A percentile compares a stretch with the other conserved stretches of the same genome.
These are phyloP conservation scores for Notamacropus eugenii DNA, from an alignment of 2,797 vertebrate species.

Conservation along the genomic window DNA sequence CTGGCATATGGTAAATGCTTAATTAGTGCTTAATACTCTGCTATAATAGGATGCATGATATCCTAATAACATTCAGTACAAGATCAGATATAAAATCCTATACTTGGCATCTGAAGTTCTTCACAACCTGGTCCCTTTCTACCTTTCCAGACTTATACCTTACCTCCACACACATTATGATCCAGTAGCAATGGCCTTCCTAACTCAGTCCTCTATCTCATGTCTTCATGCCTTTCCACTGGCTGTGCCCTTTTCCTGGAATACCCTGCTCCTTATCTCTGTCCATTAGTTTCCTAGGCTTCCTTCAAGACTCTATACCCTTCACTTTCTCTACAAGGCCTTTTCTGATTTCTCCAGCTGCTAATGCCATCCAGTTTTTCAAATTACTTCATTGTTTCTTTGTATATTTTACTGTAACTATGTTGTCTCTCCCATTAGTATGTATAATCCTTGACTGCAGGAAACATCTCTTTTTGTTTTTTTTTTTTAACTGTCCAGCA, in stretches of 20 bases:
- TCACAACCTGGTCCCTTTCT: neutral
- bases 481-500: neutral
- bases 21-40: neutral
- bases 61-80: neutral
- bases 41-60: neutral
- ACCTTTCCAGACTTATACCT: neutral
- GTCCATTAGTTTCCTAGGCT: neutral
- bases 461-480: neutral
- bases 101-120: neutral
- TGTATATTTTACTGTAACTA: neutral
- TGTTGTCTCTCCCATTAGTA: neutral
- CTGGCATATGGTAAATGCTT: neutral
- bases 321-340: neutral
- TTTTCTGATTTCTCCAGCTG: neutral
- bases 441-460: neutral
- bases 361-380: neutral
- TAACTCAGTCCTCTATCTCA: neutral
- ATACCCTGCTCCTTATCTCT: neutral
- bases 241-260: neutral
- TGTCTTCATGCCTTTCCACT: neutral
- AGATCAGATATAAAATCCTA: neutral
- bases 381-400: neutral
- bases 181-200: neutral
- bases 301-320: neutral
- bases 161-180: neutral